phyloP scores from a whole-genome alignment of 2,888 invertebrate genomes.

The Tolmerus cingulatus region DNA sequence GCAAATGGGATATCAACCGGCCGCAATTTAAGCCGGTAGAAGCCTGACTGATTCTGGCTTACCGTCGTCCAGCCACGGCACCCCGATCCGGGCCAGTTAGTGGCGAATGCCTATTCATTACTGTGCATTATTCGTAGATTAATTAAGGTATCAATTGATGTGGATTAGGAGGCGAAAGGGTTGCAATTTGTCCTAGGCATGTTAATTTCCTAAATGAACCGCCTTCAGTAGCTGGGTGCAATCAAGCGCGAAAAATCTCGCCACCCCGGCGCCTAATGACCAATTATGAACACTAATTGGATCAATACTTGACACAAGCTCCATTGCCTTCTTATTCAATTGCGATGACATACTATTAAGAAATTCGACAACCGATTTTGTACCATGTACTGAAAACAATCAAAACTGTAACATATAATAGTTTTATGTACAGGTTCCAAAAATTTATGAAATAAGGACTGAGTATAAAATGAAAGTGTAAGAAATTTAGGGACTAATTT shows the following conservation, averaged over 20 bases:
- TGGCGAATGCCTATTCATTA: slow-evolving; percentile 22
- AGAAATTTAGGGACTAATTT: too few species aligned
- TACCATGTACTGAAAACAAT: too few species aligned
- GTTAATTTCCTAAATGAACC: not conserved
- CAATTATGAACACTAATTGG: not conserved
- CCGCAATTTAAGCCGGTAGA: slow-evolving; percentile 31
- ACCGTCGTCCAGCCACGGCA: not conserved
- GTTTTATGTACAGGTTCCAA: too few species aligned
- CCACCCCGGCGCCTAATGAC: not conserved
- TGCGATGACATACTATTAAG: not conserved
- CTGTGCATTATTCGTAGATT: slow-evolving; percentile 43
- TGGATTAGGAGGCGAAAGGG: slow-evolving; percentile 30
- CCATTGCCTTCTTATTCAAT: not conserved
- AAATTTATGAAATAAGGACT: too few species aligned
- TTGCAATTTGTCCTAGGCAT: not conserved
- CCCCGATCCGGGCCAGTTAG: slow-evolving; percentile 26
- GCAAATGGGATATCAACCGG: slow-evolving; percentile 42
- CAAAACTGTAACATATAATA: too few species aligned
- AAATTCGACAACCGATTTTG: too few species aligned
- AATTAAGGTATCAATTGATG: slow-evolving; percentile 44
- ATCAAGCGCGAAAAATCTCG: not conserved
- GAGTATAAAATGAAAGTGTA: too few species aligned
- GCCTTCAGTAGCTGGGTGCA: not conserved
- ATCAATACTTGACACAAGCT: not conserved
- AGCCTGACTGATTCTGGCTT: slow-evolving; percentile 36